Base-by-base conservation (phyloP, 2,113 vertebrate genomes). In the Poeciliopsis retropinna region DNA sequence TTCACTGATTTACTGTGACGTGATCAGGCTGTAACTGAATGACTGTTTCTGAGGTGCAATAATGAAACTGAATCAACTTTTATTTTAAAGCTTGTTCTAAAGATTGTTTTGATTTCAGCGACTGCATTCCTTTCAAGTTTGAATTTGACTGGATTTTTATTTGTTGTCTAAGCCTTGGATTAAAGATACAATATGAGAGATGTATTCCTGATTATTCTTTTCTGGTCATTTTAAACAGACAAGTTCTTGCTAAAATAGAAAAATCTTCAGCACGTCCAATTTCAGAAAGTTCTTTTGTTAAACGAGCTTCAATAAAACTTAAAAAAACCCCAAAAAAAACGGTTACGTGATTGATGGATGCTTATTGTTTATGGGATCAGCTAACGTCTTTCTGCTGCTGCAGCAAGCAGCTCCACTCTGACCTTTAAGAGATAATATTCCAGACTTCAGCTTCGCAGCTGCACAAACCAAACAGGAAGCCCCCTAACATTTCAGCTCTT, bases 391-490 rank as follows among this genome's bases (percentile, higher is more conserved):
- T 70, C 44, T 14, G 4, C 17, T 54, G 0, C 3, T 30, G 32
- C 60, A 3, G 29, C 11, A 17, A 61, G 3, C 63, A 57, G 19
- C 29, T 82, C 62, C 86, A 78, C 79, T 64, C 32, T 81, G 51
- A 80, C 63, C 67, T 84, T 81, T 81, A 67, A 57, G 54, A 31
- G 15, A 54, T 60, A 29, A 65, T 79, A 71, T 80, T 80, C 81
- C 75, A 81, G 34, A 57, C 47, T 32, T 13, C 54, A 80, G 76
- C 84, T 89, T 80, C 86, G 73, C 61, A 83, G 76, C 82, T 89
- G 82, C 86, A 75, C 61, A 83, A 84, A 82, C 80, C 82, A 80
- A 88, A 87, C 14, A 87, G 87, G 87, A 87, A 90, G 89, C 84
- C 73, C 60, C 51, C 51, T 31, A 63, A 73, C 77, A 77, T 81